Base-by-base conservation (phyloP, 1,140 invertebrate species). In the Eumaeus atala region DNA sequence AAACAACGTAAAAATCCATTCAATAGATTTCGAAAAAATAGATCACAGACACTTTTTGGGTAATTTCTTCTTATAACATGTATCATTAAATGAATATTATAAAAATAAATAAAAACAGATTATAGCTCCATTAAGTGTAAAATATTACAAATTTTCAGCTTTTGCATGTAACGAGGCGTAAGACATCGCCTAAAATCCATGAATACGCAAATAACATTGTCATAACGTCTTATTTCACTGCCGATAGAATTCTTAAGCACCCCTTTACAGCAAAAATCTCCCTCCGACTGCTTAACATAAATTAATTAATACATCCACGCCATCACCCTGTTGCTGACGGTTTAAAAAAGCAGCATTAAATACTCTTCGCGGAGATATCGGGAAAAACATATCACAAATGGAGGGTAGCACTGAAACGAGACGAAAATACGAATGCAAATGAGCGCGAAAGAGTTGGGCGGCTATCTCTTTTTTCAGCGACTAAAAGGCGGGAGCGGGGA, bases 291-390 rank as follows among this genome's bases (percentile, higher is more conserved):
- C 72, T 84, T 81, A 83, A 81, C 77, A 86, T 86, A 81, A 86
- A 86, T 84, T 86, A 86, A 86, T 86, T 84, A 86, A 81, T 63
- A 79, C 78, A 70, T 76, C 70, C 67, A 70, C 80, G 63, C 77
- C 62, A 75, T 79, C 80, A 74, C 70, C 77, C 82, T 84, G 77
- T 77, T 70, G 67, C 59, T 79, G 76, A 82, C 74, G 74, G 66
- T 75, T 77, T 69, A 57, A 62, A 66, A 66, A 77, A 72, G 56
- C 65, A 56, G 66, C 68, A 66, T 77, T 78, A 82, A 82, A 76
- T 74, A 82, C 70, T 73, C 67, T 62, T 66, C 59, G 62, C 67
- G 60, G 60, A 67, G 69, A 75, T 73, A 83, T 82, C 76, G 77
- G 67, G 75, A 78, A 84, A 86, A 77, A 84, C 77, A 84, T 76